Conservation (phyloP, 2,888 invertebrate species). For the Julus scanicus region DNA sequence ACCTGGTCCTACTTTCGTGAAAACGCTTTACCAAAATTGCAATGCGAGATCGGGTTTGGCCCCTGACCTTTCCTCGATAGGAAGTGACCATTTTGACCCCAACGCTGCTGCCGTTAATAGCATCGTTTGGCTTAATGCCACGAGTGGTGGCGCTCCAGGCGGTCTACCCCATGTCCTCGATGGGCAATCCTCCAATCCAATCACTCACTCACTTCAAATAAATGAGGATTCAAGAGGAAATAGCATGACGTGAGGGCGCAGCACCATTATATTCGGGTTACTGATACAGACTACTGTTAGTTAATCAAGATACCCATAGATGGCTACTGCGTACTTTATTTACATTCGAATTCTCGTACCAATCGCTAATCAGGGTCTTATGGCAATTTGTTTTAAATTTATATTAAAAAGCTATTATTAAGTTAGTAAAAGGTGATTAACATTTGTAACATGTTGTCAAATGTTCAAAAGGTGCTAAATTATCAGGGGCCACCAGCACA, state of each 20-base stretch:
- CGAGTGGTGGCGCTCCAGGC: conserved; percentile 38
- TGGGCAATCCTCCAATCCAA: conserved; percentile 45
- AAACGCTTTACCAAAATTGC: background rate
- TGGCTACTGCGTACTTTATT: background rate
- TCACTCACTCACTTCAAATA: conserved; percentile 37
- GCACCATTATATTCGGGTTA: background rate
- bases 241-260: background rate
- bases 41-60: conserved; percentile 16
- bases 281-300: background rate
- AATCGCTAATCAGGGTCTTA: background rate
- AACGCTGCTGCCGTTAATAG: conserved; percentile 37
- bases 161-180: conserved; percentile 23
- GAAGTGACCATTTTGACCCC: conserved; percentile 29
- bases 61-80: conserved; percentile 15
- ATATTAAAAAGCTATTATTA: too few relatives aligned
- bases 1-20: background rate
- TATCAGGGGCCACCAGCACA: too few relatives aligned
- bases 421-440: too few relatives aligned
- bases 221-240: background rate
- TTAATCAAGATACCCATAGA: background rate
- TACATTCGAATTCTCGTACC: background rate
- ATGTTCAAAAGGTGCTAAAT: too few relatives aligned
- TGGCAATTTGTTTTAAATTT: too few relatives aligned
- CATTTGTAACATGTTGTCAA: too few relatives aligned
- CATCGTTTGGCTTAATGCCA: conserved; percentile 11